Conservation (phyloP, 2,797 vertebrate species). For the Pteronotus mesoamericanus region DNA sequence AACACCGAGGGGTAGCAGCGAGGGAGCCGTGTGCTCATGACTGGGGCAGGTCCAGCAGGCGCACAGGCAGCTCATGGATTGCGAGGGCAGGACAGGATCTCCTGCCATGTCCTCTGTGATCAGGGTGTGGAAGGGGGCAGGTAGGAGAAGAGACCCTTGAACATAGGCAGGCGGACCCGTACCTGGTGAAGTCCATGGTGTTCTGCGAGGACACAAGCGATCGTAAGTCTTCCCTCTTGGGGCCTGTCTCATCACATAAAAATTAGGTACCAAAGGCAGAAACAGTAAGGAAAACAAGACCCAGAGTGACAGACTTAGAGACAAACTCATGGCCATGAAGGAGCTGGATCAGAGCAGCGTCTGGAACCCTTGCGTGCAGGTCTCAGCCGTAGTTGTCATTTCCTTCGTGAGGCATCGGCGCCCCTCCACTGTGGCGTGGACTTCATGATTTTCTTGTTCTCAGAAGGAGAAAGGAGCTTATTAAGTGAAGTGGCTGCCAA, state of each 20-base stretch:
- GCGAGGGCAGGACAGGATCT: background rate
- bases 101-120: background rate
- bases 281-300: background rate
- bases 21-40: accelerated
- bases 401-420: slow-evolving; percentile 60
- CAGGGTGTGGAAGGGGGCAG: background rate
- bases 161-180: accelerated
- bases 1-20: background rate
- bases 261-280: background rate
- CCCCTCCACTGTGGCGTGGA: slow-evolving; percentile 52
- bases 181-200: background rate
- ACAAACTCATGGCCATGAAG: accelerated
- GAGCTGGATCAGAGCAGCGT: background rate
- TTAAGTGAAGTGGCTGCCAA: slow-evolving; percentile 84
- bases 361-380: background rate
- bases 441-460: slow-evolving; percentile 71
- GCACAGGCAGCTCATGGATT: background rate
- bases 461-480: slow-evolving; percentile 77
- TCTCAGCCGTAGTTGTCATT: background rate
- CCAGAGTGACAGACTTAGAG: background rate
- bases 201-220: accelerated
- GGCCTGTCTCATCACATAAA: background rate
- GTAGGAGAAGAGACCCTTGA: background rate
- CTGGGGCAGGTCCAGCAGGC: background rate
- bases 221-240: background rate